A percentile compares a stretch with the other conserved stretches of the same genome.
These are phyloP conservation scores for Entosphenus tridentatus DNA, from an alignment of 2,113 vertebrate genomes.

Conservation along the genomic window DNA sequence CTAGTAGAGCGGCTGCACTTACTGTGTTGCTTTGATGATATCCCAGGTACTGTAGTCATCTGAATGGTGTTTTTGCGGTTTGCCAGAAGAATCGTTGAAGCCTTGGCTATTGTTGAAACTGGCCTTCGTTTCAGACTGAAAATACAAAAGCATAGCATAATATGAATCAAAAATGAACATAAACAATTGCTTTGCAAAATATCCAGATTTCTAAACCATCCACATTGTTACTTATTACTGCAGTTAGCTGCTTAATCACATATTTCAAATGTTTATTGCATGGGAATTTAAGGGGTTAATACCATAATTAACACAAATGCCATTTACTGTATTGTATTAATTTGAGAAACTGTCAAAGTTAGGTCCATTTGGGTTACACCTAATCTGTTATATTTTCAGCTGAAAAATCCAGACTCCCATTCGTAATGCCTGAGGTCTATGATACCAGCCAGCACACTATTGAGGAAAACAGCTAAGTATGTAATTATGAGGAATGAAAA, in stretches of 20 bases:
- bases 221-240: conserved; percentile 7
- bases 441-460: too few species aligned
- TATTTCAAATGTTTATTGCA: neutral
- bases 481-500: too few species aligned
- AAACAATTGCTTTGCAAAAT: neutral
- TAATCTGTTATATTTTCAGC: too few species aligned
- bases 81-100: conserved; percentile 54
- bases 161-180: neutral
- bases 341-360: too few species aligned
- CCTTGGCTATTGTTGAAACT: conserved; percentile 86
- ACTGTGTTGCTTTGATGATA: conserved; percentile 98
- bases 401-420: too few species aligned
- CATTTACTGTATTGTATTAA: too few species aligned
- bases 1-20: conserved; percentile 20
- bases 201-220: conserved; percentile 9
- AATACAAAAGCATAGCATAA: conserved; percentile 2
- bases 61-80: conserved; percentile 54
- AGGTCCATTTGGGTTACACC: too few species aligned
- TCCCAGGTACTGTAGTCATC: conserved; percentile 99
- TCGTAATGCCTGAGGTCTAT: too few species aligned
- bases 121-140: conserved; percentile 61
- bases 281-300: neutral
- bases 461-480: too few species aligned
- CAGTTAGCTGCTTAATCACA: neutral
- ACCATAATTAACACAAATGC: too few species aligned